phyloP scores from a whole-genome alignment of 2,888 invertebrate species.

The Eilema sororculum region DNA sequence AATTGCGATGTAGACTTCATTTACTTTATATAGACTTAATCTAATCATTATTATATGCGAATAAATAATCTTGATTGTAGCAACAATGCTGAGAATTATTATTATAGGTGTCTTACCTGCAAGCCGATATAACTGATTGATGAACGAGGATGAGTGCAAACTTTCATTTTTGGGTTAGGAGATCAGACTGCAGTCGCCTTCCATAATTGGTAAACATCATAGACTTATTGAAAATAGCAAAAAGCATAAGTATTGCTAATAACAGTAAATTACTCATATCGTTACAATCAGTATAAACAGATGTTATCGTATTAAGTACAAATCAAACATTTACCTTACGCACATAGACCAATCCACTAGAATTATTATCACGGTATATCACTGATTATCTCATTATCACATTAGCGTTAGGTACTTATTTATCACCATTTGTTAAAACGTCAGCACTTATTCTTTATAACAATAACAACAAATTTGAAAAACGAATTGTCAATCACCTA shows the following conservation, averaged over 20 bases:
- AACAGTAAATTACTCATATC: not conserved
- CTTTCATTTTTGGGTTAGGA: too few relatives aligned
- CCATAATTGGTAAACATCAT: not conserved
- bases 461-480: not conserved
- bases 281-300: conserved; percentile 25
- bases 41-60: too few relatives aligned
- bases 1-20: too few relatives aligned
- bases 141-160: too few relatives aligned
- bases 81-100: too few relatives aligned
- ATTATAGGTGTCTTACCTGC: too few relatives aligned
- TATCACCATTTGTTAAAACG: conserved; percentile 2
- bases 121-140: too few relatives aligned
- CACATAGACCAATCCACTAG: conserved; percentile 19
- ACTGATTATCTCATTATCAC: conserved; percentile 22
- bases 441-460: not conserved
- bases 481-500: not conserved
- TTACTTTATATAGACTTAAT: too few relatives aligned
- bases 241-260: not conserved
- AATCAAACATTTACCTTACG: conserved; percentile 39
- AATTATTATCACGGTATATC: conserved; percentile 15
- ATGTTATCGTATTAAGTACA: conserved; percentile 17
- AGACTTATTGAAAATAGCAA: not conserved
- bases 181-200: too few relatives aligned
- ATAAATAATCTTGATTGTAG: too few relatives aligned
- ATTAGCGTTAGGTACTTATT: not conserved